Conservation (phyloP, 2,797 vertebrate genomes). For the Helicolenus hilgendorfi region DNA sequence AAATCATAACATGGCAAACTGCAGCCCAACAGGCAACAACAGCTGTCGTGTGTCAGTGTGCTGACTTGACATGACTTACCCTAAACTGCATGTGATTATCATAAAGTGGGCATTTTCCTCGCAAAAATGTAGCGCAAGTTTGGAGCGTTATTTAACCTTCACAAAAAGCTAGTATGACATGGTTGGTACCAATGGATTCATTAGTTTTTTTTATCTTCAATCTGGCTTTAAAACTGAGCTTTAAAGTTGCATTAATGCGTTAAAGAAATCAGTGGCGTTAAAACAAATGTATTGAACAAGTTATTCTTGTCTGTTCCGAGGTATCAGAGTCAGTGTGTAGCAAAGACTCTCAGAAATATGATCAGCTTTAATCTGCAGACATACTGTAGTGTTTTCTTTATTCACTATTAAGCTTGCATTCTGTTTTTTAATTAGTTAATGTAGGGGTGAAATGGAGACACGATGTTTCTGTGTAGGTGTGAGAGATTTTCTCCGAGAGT, state of each 20-base stretch:
- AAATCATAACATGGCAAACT: too few relatives aligned
- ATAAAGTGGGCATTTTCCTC: too few relatives aligned
- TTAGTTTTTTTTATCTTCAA: not conserved
- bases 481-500: conserved; percentile 24
- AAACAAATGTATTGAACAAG: not conserved
- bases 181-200: not conserved
- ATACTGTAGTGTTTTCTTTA: conserved; percentile 19
- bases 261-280: too few relatives aligned
- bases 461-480: conserved; percentile 24
- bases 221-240: not conserved
- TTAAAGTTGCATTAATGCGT: not conserved
- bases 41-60: too few relatives aligned
- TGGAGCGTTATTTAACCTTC: too few relatives aligned
- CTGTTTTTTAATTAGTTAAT: conserved; percentile 42
- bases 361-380: conserved; percentile 5
- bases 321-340: not conserved
- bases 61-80: too few relatives aligned
- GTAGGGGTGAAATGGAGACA: conserved; percentile 29
- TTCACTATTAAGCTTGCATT: conserved; percentile 3
- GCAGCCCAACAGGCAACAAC: fast-evolving
- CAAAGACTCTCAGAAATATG: conserved; percentile 22
- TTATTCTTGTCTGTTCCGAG: conserved; percentile 19
- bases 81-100: too few relatives aligned
- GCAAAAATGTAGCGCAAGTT: too few relatives aligned
- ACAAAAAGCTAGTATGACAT: not conserved